Percentiles rank a stretch among this genome's conserved stretches.
Conservation (phyloP, 1,140 invertebrate species). For the Bombus polaris region DNA sequence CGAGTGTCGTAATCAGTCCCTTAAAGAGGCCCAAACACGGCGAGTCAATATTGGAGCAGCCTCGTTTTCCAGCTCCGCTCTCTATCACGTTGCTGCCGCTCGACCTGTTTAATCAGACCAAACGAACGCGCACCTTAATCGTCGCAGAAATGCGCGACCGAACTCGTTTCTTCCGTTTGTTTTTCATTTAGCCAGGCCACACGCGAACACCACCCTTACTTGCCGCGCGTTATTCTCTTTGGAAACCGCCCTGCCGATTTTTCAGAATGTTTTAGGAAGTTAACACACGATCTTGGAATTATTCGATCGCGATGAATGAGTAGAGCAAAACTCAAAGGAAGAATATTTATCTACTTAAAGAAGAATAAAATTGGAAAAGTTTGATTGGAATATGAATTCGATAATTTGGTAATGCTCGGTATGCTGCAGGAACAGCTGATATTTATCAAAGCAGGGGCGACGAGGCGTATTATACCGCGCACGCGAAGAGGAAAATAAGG, state of each 20-base stretch:
- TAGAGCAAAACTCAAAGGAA: too few species aligned
- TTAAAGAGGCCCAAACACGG: conserved; percentile 41
- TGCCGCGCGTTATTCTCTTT: too few species aligned
- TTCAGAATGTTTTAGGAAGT: too few species aligned
- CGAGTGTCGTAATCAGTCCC: conserved; percentile 52
- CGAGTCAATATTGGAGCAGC: conserved; percentile 60
- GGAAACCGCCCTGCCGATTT: too few species aligned
- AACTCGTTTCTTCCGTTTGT: conserved; percentile 1
- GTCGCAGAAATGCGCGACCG: neutral
- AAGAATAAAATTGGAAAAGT: too few species aligned
- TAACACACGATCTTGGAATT: too few species aligned
- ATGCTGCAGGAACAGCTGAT: too few species aligned
- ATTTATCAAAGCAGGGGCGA: neutral
- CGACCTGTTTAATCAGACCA: conserved; percentile 29
- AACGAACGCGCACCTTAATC: conserved; percentile 16
- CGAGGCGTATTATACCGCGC: neutral
- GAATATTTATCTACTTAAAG: too few species aligned
- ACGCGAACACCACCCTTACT: neutral
- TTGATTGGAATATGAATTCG: too few species aligned
- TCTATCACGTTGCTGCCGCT: conserved; percentile 14
- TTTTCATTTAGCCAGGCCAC: neutral
- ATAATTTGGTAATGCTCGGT: too few species aligned
- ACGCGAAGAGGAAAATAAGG: conserved; percentile 9
- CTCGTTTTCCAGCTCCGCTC: conserved; percentile 34
- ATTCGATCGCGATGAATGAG: too few species aligned